Conservation (phyloP, 2,797 vertebrate species). For the Apogon talboti region DNA sequence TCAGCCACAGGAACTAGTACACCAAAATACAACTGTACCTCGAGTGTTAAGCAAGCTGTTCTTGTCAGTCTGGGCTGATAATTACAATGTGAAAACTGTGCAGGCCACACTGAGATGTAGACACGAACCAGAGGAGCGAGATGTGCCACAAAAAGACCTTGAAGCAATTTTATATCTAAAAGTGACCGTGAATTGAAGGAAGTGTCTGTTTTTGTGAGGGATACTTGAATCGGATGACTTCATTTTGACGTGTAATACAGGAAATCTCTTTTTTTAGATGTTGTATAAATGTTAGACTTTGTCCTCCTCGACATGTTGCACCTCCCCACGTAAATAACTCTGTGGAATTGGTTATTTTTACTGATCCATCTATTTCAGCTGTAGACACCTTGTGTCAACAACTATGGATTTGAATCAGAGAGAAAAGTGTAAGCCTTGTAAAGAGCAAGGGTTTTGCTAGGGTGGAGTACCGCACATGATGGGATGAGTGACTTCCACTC, state of each 20-base stretch:
- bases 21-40: slow-evolving; percentile 39
- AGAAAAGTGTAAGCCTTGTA: slow-evolving; percentile 58
- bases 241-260: slow-evolving; percentile 10
- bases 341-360: slow-evolving; percentile 43
- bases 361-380: slow-evolving; percentile 43
- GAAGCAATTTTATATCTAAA: slow-evolving; percentile 36
- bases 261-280: slow-evolving; percentile 4
- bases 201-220: slow-evolving; percentile 7
- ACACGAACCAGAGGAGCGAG: slow-evolving; percentile 31
- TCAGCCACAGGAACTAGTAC: slow-evolving; percentile 60
- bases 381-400: slow-evolving; percentile 57
- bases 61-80: slow-evolving; percentile 52
- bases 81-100: slow-evolving; percentile 47
- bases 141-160: slow-evolving; percentile 27
- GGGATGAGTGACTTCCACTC: slow-evolving; percentile 77
- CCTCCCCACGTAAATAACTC: slow-evolving; percentile 39
- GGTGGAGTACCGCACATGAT: slow-evolving; percentile 65
- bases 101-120: slow-evolving; percentile 35
- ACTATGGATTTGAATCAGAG: slow-evolving; percentile 65
- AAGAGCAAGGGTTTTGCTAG: slow-evolving; percentile 46
- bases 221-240: slow-evolving; percentile 22
- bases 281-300: slow-evolving; percentile 4
- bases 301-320: slow-evolving; percentile 15
- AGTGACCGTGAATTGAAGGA: slow-evolving; percentile 22
- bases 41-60: slow-evolving; percentile 57